Evolutionary conservation across 2,797 vertebrate genomes (phyloP).

Genomic region (Carapus acus): DNA sequence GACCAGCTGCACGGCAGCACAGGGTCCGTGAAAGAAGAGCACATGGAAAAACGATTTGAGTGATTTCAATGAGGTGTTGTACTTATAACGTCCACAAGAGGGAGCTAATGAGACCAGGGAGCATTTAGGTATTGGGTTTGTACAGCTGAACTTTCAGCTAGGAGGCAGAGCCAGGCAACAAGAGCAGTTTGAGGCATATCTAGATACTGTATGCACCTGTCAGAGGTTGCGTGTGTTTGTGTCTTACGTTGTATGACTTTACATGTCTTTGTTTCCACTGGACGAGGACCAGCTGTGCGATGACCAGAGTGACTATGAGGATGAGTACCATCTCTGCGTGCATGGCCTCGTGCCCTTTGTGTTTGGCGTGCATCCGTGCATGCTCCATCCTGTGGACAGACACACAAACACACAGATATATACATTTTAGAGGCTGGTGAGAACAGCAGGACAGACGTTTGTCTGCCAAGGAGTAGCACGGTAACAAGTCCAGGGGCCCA

Average conservation of each 20-base stretch:
- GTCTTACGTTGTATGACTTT: slow-evolving; percentile 95
- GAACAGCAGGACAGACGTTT: no score
- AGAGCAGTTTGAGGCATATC: no score
- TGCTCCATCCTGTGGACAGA: slow-evolving; percentile 84
- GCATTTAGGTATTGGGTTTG: no score
- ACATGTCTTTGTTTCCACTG: slow-evolving; percentile 98
- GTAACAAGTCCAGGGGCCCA: no score
- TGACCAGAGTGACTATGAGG: slow-evolving; percentile 91
- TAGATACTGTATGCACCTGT: background rate
- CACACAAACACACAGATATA: slow-evolving; percentile 22
- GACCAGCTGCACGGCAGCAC: slow-evolving; percentile 78
- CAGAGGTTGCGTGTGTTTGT: slow-evolving; percentile 39
- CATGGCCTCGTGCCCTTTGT: slow-evolving; percentile 97
- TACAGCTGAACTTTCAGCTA: no score
- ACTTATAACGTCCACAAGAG: no score
- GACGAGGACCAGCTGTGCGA: slow-evolving; percentile 93
- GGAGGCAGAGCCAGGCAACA: no score
- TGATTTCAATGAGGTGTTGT: no score
- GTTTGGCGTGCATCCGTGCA: slow-evolving; percentile 95
- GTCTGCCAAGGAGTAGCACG: no score
- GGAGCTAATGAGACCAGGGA: no score
- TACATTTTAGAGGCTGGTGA: background rate
- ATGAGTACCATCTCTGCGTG: slow-evolving; percentile 99
- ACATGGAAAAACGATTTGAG: no score
- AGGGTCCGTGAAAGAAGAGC: background rate